Percentiles rank a stretch among this genome's conserved stretches.
Evolutionary conservation across 2,888 invertebrate genomes (phyloP).

Genomic region (Rotaria socialis): DNA sequence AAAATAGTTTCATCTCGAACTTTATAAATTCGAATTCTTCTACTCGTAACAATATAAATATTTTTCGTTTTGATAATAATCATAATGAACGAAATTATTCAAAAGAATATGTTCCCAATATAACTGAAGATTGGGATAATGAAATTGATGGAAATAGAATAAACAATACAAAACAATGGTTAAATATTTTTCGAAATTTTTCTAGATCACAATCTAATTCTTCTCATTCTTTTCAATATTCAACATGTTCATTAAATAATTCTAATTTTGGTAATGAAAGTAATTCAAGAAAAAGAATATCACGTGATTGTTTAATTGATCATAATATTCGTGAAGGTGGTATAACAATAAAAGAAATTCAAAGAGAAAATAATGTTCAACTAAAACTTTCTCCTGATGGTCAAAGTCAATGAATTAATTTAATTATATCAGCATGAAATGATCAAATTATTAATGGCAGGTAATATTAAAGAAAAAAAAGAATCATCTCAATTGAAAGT

Average conservation of each 20-base stretch:
- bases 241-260: background rate
- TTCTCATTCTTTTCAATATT: background rate
- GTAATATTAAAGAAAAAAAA: background rate
- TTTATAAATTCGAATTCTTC: background rate
- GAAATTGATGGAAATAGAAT: background rate
- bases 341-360: background rate
- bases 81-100: background rate
- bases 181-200: background rate
- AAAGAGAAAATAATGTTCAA: background rate
- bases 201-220: background rate
- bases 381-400: background rate
- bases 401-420: slow-evolving; percentile 32
- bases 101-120: background rate
- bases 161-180: background rate
- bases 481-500: background rate
- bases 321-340: background rate
- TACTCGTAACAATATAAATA: background rate
- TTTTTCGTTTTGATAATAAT: background rate
- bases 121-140: background rate
- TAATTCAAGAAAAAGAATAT: background rate
- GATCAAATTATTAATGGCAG: background rate
- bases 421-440: background rate
- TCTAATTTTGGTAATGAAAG: background rate
- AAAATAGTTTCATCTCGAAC: background rate
- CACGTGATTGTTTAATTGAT: background rate